Conservation (phyloP, 2,797 vertebrate genomes). For the Enteromius anoplus region DNA sequence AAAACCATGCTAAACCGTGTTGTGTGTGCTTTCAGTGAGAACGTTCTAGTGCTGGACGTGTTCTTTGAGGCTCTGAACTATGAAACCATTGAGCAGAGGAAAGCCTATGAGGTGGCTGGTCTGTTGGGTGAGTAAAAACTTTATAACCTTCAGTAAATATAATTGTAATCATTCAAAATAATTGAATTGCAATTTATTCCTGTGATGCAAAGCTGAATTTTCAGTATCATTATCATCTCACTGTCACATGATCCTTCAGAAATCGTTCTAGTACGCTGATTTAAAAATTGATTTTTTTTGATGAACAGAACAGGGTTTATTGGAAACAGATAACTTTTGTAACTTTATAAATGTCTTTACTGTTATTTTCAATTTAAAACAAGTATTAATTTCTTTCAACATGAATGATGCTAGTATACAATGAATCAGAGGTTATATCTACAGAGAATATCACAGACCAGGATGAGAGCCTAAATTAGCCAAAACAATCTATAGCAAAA, state of each 20-base stretch:
- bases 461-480: not conserved
- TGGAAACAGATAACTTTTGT: not conserved
- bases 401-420: not conserved
- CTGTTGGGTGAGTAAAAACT: slow-evolving; percentile 83
- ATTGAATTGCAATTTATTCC: not conserved
- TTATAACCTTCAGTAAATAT: not conserved
- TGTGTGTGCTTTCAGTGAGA: slow-evolving; percentile 80
- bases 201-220: not conserved
- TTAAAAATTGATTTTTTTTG: not conserved
- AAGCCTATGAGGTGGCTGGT: slow-evolving; percentile 96
- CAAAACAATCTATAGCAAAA: not conserved
- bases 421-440: not conserved
- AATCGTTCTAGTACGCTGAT: not conserved
- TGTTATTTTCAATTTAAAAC: not conserved
- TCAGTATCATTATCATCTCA: not conserved
- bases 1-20: not conserved
- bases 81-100: slow-evolving; percentile 98
- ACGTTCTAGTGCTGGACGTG: slow-evolving; percentile 95
- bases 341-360: not conserved
- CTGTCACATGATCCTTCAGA: not conserved
- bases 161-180: not conserved
- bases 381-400: not conserved
- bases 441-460: not conserved
- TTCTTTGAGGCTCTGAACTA: slow-evolving; percentile 99
- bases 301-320: not conserved